phyloP scores from a whole-genome alignment of 2,797 vertebrate species.

The Acanthurus leucopareius region DNA sequence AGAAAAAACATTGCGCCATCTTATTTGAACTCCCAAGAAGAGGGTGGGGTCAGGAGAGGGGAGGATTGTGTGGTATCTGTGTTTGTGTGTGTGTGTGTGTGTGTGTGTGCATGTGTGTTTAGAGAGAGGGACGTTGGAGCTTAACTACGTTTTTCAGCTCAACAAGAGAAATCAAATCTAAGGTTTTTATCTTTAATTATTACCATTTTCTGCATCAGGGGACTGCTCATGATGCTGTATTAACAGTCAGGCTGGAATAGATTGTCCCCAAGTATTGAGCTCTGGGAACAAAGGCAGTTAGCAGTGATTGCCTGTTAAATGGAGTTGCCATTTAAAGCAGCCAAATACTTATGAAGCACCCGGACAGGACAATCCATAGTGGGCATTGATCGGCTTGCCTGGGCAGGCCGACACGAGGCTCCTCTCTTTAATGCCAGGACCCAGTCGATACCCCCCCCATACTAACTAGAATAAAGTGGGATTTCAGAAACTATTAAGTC shows the following conservation, averaged over 20 bases:
- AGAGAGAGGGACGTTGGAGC: background rate
- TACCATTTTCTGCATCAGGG: slow-evolving; percentile 81
- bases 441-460: slow-evolving; percentile 81
- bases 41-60: background rate
- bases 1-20: slow-evolving; percentile 41
- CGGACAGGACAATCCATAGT: slow-evolving; percentile 87
- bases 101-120: background rate
- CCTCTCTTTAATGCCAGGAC: slow-evolving; percentile 82
- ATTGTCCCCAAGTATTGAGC: slow-evolving; percentile 85
- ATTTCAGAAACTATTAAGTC: slow-evolving; percentile 87
- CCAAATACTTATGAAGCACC: slow-evolving; percentile 88
- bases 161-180: slow-evolving; percentile 79
- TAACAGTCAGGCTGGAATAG: slow-evolving; percentile 83
- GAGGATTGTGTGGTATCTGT: background rate
- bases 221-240: slow-evolving; percentile 80
- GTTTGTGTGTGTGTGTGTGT: background rate
- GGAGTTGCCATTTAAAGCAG: slow-evolving; percentile 89
- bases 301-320: slow-evolving; percentile 90
- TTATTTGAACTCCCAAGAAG: slow-evolving; percentile 42
- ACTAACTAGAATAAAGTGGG: slow-evolving; percentile 87
- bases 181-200: slow-evolving; percentile 85
- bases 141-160: slow-evolving; percentile 68
- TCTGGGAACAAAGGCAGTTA: slow-evolving; percentile 87
- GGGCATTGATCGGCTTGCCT: slow-evolving; percentile 83
- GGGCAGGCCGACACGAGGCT: slow-evolving; percentile 75